Conservation (phyloP, 2,113 vertebrate species). For the Corythornis cristatus region DNA sequence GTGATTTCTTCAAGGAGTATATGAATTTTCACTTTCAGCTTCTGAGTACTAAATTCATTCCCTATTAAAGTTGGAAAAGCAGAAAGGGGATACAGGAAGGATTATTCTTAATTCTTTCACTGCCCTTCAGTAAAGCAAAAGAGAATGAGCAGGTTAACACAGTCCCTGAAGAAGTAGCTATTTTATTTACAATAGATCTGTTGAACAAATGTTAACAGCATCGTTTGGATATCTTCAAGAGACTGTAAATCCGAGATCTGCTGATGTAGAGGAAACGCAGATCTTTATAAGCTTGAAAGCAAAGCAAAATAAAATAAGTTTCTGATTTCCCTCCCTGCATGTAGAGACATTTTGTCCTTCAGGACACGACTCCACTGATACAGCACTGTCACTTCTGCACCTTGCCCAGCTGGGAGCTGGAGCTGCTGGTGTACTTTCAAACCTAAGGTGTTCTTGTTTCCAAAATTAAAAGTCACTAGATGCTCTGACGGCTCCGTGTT, state of each 20-base stretch:
- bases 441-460: constrained; percentile 45
- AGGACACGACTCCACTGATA: background rate
- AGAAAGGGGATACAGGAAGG: background rate
- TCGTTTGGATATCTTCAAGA: constrained; percentile 11
- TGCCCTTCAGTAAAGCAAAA: background rate
- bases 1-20: background rate
- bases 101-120: background rate
- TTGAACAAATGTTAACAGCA: constrained; percentile 37
- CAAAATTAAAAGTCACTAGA: constrained; percentile 43
- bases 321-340: background rate
- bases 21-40: background rate
- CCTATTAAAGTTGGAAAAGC: background rate
- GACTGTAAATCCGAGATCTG: background rate
- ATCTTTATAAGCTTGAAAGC: constrained; percentile 25
- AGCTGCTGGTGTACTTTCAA: constrained; percentile 23
- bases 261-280: constrained; percentile 5
- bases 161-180: background rate
- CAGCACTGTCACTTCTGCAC: background rate
- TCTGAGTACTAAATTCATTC: background rate
- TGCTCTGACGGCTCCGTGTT: background rate
- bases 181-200: background rate
- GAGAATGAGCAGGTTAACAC: background rate
- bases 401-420: background rate
- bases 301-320: background rate
- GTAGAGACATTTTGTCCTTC: constrained; percentile 33